Percentiles rank a stretch among this genome's conserved stretches.
Evolutionary conservation across 2,113 vertebrate species (phyloP).

Genomic region (Rousettus leschenaultii): DNA sequence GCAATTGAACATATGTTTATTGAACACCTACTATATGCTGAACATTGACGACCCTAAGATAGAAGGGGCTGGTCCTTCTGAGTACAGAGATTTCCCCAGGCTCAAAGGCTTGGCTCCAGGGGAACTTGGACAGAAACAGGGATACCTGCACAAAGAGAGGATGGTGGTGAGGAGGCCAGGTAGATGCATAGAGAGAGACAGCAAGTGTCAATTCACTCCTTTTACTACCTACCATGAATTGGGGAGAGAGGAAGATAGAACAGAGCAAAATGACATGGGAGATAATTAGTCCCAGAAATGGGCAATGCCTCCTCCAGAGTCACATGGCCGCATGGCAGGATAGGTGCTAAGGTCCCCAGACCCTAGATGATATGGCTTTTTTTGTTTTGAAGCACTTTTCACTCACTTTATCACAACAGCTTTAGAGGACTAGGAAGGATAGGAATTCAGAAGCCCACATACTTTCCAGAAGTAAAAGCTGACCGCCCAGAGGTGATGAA

Average conservation of each 20-base stretch:
- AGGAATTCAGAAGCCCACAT: neutral
- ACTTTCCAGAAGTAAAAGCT: neutral
- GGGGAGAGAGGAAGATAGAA: neutral
- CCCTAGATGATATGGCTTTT: neutral
- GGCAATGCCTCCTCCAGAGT: neutral
- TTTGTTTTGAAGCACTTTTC: neutral
- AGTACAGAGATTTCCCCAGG: neutral
- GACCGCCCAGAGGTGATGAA: neutral
- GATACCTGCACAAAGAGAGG: neutral
- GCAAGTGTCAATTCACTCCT: neutral
- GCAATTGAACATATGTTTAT: neutral
- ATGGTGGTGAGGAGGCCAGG: neutral
- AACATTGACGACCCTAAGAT: neutral
- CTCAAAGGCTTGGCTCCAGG: neutral
- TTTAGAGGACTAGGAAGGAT: neutral
- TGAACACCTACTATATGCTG: neutral
- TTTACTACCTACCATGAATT: neutral
- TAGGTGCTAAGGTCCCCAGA: neutral
- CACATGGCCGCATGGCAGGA: rapidly evolving
- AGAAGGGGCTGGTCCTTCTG: neutral
- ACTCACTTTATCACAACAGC: neutral
- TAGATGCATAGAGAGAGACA: neutral
- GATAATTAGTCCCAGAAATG: neutral
- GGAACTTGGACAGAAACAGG: neutral
- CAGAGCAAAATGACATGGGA: neutral